These are phyloP conservation scores for Apodemus agrarius DNA, from an alignment of 2,797 vertebrate genomes.

Conservation along the genomic window DNA sequence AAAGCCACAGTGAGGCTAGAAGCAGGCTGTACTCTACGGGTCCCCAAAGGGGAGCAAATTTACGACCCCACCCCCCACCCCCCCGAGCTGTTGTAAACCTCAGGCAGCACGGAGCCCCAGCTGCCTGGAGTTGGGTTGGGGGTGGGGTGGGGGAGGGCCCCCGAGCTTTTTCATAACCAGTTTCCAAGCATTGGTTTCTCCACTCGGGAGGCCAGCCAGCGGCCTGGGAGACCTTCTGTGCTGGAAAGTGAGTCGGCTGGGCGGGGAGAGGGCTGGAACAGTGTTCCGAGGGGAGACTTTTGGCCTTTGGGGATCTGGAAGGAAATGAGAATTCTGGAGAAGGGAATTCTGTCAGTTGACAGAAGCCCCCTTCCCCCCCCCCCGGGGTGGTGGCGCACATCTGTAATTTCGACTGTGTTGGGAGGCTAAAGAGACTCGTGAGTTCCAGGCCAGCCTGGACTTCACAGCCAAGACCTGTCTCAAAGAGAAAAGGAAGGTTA, in stretches of 20 bases:
- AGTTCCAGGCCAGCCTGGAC: not conserved
- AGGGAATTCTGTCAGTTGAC: not conserved
- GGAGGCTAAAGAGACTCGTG: not conserved
- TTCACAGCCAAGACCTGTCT: not conserved
- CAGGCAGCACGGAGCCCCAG: conserved; percentile 65
- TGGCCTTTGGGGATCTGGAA: conserved; percentile 14
- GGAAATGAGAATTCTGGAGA: conserved; percentile 19
- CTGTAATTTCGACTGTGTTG: not conserved
- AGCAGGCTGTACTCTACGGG: not conserved
- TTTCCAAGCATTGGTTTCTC: conserved; percentile 47
- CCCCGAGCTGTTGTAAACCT: conserved; percentile 57
- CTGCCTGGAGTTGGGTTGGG: conserved; percentile 5
- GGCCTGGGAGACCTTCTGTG: conserved; percentile 74
- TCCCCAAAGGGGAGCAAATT: conserved; percentile 70
- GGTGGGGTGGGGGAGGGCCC: not conserved
- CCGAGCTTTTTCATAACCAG: not conserved
- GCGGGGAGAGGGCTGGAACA: not conserved
- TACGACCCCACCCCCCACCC: no score
- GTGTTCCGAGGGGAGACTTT: not conserved
- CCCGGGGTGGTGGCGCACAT: not conserved
- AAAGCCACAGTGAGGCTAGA: conserved; percentile 5
- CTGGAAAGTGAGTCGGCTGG: conserved; percentile 49
- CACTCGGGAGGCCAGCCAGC: conserved; percentile 66
- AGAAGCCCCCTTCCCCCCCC: not conserved
- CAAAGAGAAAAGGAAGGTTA: not conserved